Base-by-base conservation (phyloP, 2,113 vertebrate genomes). In the Prionailurus bengalensis region DNA sequence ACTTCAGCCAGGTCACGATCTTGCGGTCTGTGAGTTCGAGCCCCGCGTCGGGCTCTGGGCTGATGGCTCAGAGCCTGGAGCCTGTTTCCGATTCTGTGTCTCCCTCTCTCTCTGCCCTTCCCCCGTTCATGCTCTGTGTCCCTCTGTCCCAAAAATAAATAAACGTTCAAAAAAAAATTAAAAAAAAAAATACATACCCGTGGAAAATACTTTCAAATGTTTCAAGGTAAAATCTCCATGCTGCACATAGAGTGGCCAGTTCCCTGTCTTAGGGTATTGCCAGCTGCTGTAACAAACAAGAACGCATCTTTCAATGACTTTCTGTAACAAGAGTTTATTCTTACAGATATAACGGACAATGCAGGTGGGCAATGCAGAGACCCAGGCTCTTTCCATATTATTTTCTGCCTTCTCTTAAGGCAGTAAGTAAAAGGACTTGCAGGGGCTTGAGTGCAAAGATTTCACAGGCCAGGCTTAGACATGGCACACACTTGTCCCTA, bases 151-250 rank as follows among this genome's bases (percentile, higher is more conserved):
- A 36, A 36, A 36, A 36, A 36, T 36, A 36, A 36, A 36, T 36
- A 36, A 36, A 36, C 36, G 36, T 36, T 36, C 2, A 36, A 36
- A 36, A 36, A 36, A 36, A 36, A 36, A 36, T 36, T 36, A 36
- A 36, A 36, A 36, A 36, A 36, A 36, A 36, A 36, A 19, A 78
- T 70, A 45, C 6, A 1, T 25, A 23, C 61, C 42, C 70, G 65
- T n/a, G 36, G 51, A 63, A 93, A 97, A 95, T n/a, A 63, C 39
- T 81, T 86, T 63, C 15, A 82, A 95, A 78, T 71, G 15, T 87
- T 48, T 70, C 51, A 70, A 87, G 76, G 25, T 51, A 89, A 86
- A 61, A 78, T 91, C 51, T 90, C 51, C 88, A 19, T 51, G 5
- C 45, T 73, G 25, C 9, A 80, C 1, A 51, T 25, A 45, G 14